Evolutionary conservation across 2,113 vertebrate species (phyloP), one percentile per base, ranked within the genome.

Genomic region (Synodontis membranacea): DNA sequence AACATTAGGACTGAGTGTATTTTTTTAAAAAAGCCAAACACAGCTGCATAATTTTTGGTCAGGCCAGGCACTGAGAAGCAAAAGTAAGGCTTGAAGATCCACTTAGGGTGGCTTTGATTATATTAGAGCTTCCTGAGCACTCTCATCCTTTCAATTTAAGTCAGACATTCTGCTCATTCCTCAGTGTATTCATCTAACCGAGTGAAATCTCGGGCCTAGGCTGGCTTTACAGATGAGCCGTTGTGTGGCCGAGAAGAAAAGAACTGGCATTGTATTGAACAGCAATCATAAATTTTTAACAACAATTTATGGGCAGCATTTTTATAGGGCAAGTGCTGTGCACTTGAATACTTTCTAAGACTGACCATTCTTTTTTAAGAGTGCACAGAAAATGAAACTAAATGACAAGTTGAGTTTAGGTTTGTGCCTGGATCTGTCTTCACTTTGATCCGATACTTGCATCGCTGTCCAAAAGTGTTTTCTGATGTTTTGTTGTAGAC

Each of bases 71-170:
- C 91, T 91, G 87, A 92, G 93, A 93, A 90, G 91, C 90, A 90
- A 90, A 93, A 93, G 92, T 92, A 93, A 94, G 89, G 91, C 93
- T 91, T 89, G 91, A 88, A 93, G 92, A 95, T 94, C 92, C 93
- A 94, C 92, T 94, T 94, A 93, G 90, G 90, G 90, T 94, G 90
- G 90, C 93, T 94, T 95, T 94, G 92, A 95, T 95, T 93, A 94
- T 91, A 92, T 94, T 94, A 92, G 87, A 89, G 91, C 91, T 93
- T 92, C 92, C 86, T 78, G 56, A 80, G 91, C 89, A 90, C 86
- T 88, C 92, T 91, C 92, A 87, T 68, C 81, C 89, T 89, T 93
- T 93, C 90, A 91, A 88, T 93, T 89, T 89, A 86, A 93, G 93
- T 94, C 91, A 90, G 90, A 93, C 92, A 91, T 88, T 90, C 90